Conservation (phyloP, 2,888 invertebrate species). For the Hesperia comma region DNA sequence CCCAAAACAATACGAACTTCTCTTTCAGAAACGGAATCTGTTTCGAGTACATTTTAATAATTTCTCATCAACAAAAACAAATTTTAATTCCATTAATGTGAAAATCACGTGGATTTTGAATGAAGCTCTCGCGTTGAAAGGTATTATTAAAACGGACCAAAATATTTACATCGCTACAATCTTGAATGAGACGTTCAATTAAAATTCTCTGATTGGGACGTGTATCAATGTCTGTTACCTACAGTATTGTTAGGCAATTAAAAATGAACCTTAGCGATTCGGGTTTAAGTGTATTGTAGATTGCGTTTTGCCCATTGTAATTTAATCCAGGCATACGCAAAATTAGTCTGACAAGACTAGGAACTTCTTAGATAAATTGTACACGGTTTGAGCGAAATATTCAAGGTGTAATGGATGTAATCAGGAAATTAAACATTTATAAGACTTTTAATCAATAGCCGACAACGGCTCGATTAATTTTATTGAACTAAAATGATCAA, state of each 20-base stretch:
- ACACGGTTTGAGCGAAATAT: slow-evolving; percentile 2
- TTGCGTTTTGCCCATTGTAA: not conserved
- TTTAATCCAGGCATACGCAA: slow-evolving; percentile 23
- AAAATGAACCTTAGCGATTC: not conserved
- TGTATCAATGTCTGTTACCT: slow-evolving; percentile 47
- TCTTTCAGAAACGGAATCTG: slow-evolving; percentile 1
- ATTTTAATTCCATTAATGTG: slow-evolving; percentile 18
- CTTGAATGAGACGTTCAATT: slow-evolving; percentile 45
- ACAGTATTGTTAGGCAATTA: not conserved
- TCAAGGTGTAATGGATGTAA: not conserved
- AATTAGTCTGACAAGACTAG: slow-evolving; percentile 12
- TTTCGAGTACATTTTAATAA: not conserved
- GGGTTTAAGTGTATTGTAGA: slow-evolving; percentile 4
- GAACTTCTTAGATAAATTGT: slow-evolving; percentile 12
- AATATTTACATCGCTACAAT: slow-evolving; percentile 25
- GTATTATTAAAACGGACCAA: slow-evolving; percentile 27
- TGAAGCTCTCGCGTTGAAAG: slow-evolving; percentile 3
- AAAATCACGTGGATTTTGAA: slow-evolving; percentile 5
- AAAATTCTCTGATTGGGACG: slow-evolving; percentile 47
- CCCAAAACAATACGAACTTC: not conserved
- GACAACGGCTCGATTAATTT: no score
- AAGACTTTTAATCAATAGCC: no score
- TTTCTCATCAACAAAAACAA: slow-evolving; percentile 11
- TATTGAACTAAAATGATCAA: no score
- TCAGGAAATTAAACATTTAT: no score